Percentiles rank a stretch among this genome's conserved stretches.
Evolutionary conservation across 2,797 vertebrate species (phyloP).

Genomic region (Chelmon rostratus): DNA sequence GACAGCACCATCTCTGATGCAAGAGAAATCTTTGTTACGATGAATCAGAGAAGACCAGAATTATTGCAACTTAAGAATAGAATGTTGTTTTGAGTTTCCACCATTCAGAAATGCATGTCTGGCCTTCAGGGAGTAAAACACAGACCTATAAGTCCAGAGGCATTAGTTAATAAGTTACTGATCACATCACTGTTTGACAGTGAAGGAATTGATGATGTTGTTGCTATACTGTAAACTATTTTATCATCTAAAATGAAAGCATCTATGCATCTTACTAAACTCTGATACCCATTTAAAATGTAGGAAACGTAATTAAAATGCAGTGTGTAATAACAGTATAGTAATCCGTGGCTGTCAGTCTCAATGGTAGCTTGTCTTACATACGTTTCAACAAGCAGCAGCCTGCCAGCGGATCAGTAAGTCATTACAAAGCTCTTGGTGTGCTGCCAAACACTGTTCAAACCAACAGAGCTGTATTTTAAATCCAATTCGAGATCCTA

Average conservation of each 20-base stretch:
- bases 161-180: conserved; percentile 9
- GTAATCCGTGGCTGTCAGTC: background rate
- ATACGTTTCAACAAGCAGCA: conserved; percentile 7
- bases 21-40: background rate
- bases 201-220: background rate
- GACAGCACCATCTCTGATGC: background rate
- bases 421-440: background rate
- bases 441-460: background rate
- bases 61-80: background rate
- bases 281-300: background rate
- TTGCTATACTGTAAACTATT: background rate
- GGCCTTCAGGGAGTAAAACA: conserved; percentile 24
- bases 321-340: background rate
- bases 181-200: conserved; percentile 17
- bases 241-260: conserved; percentile 10
- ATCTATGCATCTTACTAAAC: background rate
- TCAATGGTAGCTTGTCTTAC: conserved; percentile 6
- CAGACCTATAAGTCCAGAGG: conserved; percentile 11
- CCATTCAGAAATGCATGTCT: background rate
- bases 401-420: conserved; percentile 4
- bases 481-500: background rate
- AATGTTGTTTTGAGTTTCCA: conserved; percentile 7
- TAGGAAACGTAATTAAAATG: conserved; percentile 5
- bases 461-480: background rate
- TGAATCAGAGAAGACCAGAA: background rate